phyloP scores from a whole-genome alignment of 2,797 vertebrate species.

The Vipera ursinii region DNA sequence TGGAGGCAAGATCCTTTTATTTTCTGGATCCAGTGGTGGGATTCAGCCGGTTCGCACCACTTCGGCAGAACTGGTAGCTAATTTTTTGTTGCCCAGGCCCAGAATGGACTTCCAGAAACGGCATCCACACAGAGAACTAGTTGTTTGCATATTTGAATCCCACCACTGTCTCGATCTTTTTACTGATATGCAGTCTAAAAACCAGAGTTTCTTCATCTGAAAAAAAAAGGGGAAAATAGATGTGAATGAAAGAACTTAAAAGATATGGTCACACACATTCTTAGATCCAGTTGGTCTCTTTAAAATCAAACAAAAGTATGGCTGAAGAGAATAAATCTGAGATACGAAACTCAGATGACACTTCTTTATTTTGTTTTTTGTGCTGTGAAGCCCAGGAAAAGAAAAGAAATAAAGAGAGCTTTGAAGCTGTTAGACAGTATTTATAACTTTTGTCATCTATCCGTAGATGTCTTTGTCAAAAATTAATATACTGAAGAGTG shows the following conservation, averaged over 20 bases:
- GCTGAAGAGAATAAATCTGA: conserved; percentile 1
- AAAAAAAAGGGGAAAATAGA: neutral
- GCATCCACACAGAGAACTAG: too few species aligned
- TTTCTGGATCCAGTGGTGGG: neutral
- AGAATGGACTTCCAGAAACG: too few species aligned
- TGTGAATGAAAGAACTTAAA: neutral
- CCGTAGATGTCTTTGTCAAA: neutral
- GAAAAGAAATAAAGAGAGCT: neutral
- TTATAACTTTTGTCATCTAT: conserved; percentile 23
- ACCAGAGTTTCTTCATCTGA: neutral
- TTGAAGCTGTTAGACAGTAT: neutral
- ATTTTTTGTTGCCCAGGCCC: too few species aligned
- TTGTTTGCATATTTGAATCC: too few species aligned
- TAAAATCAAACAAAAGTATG: neutral
- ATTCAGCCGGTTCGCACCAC: too few species aligned
- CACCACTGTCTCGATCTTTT: neutral
- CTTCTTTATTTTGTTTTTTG: conserved; percentile 9
- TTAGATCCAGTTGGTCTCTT: neutral
- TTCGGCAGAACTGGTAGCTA: too few species aligned
- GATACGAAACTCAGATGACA: neutral
- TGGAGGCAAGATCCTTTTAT: neutral
- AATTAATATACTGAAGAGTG: neutral
- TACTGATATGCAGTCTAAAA: neutral
- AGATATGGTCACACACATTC: neutral
- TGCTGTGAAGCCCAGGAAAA: neutral